Evolutionary conservation across 2,888 invertebrate species (phyloP).

Genomic region (Nomada ferruginata): DNA sequence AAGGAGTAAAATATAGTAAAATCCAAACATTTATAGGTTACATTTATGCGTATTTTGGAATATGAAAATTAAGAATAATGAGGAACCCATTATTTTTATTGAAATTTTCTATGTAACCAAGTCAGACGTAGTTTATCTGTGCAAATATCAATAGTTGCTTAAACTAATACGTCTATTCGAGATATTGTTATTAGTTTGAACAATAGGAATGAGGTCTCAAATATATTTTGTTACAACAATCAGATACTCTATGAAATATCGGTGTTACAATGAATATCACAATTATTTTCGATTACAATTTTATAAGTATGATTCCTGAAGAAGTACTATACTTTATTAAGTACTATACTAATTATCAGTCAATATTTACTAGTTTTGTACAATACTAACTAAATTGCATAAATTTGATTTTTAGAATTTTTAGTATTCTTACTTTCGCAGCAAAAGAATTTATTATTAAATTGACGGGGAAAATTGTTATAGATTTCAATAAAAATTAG

Average conservation of each 20-base stretch:
- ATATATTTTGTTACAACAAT: background rate
- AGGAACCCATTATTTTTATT: background rate
- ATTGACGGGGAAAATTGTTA: too few relatives aligned
- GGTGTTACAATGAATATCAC: background rate
- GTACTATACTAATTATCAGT: background rate
- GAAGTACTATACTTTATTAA: background rate
- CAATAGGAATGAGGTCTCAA: background rate
- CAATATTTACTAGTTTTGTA: background rate
- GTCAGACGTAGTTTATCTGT: too few relatives aligned
- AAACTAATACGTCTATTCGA: too few relatives aligned
- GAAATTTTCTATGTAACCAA: too few relatives aligned
- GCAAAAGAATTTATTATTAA: too few relatives aligned
- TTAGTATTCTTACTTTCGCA: too few relatives aligned
- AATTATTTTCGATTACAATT: background rate
- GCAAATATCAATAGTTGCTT: too few relatives aligned
- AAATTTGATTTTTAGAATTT: too few relatives aligned
- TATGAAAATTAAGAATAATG: background rate
- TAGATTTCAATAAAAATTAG: too few relatives aligned
- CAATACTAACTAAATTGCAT: background rate
- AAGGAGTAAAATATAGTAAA: background rate
- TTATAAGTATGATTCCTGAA: background rate
- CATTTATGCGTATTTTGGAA: background rate
- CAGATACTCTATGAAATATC: background rate
- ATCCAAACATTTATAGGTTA: slow-evolving; percentile 5
- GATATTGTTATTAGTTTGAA: background rate